Conservation (phyloP, 2,113 vertebrate species). For the Actenoides hombroni region DNA sequence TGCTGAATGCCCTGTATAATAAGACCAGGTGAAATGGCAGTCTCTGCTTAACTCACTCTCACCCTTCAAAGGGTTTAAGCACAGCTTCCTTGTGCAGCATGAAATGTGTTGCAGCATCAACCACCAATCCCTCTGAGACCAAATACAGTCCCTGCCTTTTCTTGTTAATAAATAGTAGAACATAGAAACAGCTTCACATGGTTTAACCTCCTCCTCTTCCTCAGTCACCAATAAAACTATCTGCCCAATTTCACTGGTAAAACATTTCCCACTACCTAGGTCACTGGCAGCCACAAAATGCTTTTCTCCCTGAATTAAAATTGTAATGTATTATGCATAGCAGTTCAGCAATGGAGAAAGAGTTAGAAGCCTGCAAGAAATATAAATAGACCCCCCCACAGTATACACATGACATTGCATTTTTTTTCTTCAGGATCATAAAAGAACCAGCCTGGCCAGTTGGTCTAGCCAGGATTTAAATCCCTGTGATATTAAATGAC, state of each 20-base stretch:
- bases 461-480: background rate
- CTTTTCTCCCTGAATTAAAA: slow-evolving; percentile 4
- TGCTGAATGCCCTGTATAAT: background rate
- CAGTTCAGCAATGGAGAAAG: background rate
- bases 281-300: background rate
- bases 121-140: background rate
- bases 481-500: background rate
- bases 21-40: background rate
- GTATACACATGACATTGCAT: background rate
- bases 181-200: background rate
- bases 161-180: slow-evolving; percentile 12
- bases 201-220: background rate
- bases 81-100: background rate
- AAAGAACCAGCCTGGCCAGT: background rate
- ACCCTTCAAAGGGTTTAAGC: background rate
- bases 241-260: background rate
- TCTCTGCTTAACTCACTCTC: background rate
- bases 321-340: slow-evolving; percentile 10
- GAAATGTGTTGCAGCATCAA: background rate
- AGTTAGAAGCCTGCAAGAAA: background rate
- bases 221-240: background rate
- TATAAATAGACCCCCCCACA: background rate
- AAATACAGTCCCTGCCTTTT: background rate
- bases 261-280: background rate
- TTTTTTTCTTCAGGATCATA: background rate